Evolutionary conservation across 2,113 vertebrate species (phyloP), one percentile per base, ranked within the genome.

Genomic region (Gracilinanus agilis): DNA sequence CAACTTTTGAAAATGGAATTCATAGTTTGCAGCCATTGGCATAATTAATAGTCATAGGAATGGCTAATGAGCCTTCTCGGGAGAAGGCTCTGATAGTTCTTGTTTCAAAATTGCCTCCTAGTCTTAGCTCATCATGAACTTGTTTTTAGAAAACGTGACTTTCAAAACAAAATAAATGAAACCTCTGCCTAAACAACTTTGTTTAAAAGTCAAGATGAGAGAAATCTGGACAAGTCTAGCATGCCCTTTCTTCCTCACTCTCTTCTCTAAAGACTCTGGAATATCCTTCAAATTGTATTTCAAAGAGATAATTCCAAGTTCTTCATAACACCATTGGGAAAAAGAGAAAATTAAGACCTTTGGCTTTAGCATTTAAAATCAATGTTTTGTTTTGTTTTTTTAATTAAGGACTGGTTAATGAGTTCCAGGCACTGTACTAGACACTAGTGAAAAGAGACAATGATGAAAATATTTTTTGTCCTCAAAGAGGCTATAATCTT

Each of bases 241-340:
- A 89, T 21, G 49, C 40, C 13, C 61, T 88, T 88, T 88, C 89
- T 58, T 12, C 21, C 54, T 90, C 12, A 16, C 1, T 61, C 19
- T n/a, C 67, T 25, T 83, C n/a, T 11, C 44, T 16, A 21, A 94
- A 97, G 40, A 67, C 34, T 89, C 90, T 34, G 21, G 67, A 83
- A 23, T 90, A 92, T 11, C 12, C 93, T 88, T 40, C 44, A 90
- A 90, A 93, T 93, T 93, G 34, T 40, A 49, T 55, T 91, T 94
- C 25, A 55, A 9, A 25, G 24, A 34, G 13, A 55, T 24, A 91
- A 49, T 67, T 11, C 91, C 24, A 40, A 24, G 29, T 88, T 24
- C 19, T 55, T 49, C 56, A 11, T 44, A 55, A 89, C 3, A 67
- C n/a, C 12, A 27, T 27, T 44, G 88, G 25, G 55, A 90, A 3